Conservation (phyloP, 2,113 vertebrate species). For the Emydura subglobosa region DNA sequence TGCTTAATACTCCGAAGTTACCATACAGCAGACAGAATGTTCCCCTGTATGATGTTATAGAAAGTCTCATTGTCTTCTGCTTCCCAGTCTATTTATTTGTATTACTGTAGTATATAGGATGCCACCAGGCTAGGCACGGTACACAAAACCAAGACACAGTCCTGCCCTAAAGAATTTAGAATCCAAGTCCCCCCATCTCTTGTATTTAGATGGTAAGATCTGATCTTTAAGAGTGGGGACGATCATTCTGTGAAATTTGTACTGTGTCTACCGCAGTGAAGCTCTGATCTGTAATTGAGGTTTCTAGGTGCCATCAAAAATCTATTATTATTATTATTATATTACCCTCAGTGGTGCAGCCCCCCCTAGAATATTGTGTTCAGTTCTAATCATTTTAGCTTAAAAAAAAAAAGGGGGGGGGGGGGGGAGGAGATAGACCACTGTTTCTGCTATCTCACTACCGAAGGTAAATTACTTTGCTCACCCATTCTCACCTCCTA, state of each 20-base stretch:
- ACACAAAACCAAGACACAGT: neutral
- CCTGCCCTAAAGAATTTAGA: neutral
- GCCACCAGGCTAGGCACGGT: neutral
- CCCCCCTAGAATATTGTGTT: neutral
- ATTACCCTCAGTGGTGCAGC: neutral
- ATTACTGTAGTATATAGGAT: neutral
- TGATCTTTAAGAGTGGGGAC: neutral
- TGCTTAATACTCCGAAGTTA: neutral
- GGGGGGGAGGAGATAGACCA: too few species aligned
- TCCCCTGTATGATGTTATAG: neutral
- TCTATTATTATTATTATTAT: neutral
- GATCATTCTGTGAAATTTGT: neutral
- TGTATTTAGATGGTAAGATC: neutral
- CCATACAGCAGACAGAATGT: constrained; percentile 1
- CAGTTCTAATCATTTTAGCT: neutral
- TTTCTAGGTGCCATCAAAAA: neutral
- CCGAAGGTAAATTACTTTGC: too few species aligned
- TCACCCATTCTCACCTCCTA: too few species aligned
- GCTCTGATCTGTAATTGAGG: neutral
- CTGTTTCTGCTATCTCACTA: too few species aligned
- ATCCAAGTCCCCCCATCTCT: neutral
- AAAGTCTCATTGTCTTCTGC: too few species aligned
- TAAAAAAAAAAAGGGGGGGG: neutral
- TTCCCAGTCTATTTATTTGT: too few species aligned
- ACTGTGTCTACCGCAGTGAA: neutral